Conservation (phyloP, 2,888 invertebrate species). For the Halictus ligatus region DNA sequence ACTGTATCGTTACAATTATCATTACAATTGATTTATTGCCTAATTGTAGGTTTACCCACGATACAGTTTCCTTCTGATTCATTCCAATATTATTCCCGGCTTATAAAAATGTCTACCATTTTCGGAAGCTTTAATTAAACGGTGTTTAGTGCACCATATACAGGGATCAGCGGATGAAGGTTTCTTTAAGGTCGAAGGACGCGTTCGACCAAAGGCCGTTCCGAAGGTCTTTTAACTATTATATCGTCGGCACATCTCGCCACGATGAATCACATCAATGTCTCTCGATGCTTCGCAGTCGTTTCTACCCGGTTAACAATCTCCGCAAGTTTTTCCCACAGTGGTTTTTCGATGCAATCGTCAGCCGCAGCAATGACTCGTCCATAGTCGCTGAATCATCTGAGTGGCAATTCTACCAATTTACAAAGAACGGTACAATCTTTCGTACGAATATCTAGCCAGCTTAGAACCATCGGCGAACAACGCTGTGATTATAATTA, state of each 20-base stretch:
- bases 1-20: background rate
- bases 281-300: constrained; percentile 5
- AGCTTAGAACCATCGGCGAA: background rate
- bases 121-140: background rate
- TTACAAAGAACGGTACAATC: constrained; percentile 22
- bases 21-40: background rate
- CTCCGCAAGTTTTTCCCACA: constrained; percentile 36
- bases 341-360: constrained; percentile 21
- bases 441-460: background rate
- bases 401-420: constrained; percentile 7
- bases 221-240: constrained; percentile 38
- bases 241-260: constrained; percentile 28
- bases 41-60: background rate
- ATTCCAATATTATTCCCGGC: background rate
- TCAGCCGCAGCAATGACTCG: constrained; percentile 25
- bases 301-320: constrained; percentile 38
- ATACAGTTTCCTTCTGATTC: background rate
- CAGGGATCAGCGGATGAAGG: constrained; percentile 24
- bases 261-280: constrained; percentile 40
- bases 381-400: constrained; percentile 37
- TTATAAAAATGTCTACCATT: background rate
- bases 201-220: constrained; percentile 49
- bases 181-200: constrained; percentile 43
- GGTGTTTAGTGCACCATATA: background rate
- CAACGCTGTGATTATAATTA: background rate